Evolutionary conservation across 2,797 vertebrate genomes (phyloP), one percentile per base, ranked within the genome.

Genomic region (Gymnopithys bicolor): DNA sequence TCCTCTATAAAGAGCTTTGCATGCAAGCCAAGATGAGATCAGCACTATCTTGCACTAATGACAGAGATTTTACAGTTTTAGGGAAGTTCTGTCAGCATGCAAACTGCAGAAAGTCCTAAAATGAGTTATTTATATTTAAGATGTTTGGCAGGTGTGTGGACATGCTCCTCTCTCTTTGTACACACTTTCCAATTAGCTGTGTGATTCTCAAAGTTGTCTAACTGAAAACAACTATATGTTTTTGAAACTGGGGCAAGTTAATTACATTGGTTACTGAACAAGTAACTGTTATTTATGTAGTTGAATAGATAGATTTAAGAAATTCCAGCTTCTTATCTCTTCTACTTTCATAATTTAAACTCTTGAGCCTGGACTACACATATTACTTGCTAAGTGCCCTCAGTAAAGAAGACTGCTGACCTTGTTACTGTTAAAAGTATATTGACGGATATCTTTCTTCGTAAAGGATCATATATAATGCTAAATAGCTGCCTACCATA

Each of bases 401-500:
- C 56, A 59, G 10, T 75, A 85, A 87, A 70, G 24, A 3, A 48
- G 8, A 56, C 46, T 92, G 43, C 62, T 87, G 46, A 66, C 51
- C 16, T 68, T 80, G 9, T 60, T 35, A 27, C 49, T 22, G 13
- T 6, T 82, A 56, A 91, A 90, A 84, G 8, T 64, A 69, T 17
- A 53, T 48, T 94, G 84, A 83, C 70, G 46, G 46, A 33, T 82
- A 12, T 25, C 45, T 92, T 89, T 92, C 68, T 79, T 82, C 56
- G 78, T 62, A 64, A 92, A 94, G 32, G 89, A 88, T 74, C 16
- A 28, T 89, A 14, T 35, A 45, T 48, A 68, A 39, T 74, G 32
- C n/a, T 35, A 58, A 84, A 88, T 63, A 69, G 43, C 83, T 91
- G 71, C 24, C 71, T 94, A 78, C n/a, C 35, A 75, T 39, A 95